Evolutionary conservation across 2,888 invertebrate genomes (phyloP).

Genomic region (Capitulum mitella): DNA sequence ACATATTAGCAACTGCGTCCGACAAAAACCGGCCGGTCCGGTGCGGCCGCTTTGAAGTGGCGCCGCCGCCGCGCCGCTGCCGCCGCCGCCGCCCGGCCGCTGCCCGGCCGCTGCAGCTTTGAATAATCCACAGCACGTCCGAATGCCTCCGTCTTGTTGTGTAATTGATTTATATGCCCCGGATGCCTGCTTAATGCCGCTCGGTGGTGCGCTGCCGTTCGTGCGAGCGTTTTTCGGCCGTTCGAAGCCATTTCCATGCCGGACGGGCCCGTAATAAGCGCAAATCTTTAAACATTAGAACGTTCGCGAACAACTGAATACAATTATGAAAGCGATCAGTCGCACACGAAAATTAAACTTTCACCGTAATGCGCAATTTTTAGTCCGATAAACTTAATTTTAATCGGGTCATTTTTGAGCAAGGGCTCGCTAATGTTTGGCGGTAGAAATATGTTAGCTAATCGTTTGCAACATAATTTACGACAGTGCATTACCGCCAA

Average conservation of each 20-base stretch:
- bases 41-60: not conserved
- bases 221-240: not conserved
- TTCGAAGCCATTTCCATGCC: not conserved
- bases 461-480: not conserved
- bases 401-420: not conserved
- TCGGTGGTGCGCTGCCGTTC: not conserved
- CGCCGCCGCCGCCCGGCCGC: not conserved
- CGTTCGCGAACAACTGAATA: not conserved
- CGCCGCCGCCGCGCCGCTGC: not conserved
- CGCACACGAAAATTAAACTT: not conserved
- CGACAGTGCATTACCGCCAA: not conserved
- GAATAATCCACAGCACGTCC: not conserved
- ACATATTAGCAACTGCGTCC: conserved; percentile 2
- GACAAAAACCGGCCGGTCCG: not conserved
- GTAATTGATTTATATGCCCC: conserved; percentile 10
- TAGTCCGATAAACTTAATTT: not conserved
- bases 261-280: not conserved
- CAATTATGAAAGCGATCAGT: not conserved
- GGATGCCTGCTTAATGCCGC: not conserved
- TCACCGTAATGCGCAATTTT: not conserved
- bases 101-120: not conserved
- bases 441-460: not conserved
- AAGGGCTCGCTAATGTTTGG: not conserved
- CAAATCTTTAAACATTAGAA: conserved; percentile 6
- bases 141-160: not conserved